Conservation (phyloP, 2,113 vertebrate species). For the Lamprotornis superbus region DNA sequence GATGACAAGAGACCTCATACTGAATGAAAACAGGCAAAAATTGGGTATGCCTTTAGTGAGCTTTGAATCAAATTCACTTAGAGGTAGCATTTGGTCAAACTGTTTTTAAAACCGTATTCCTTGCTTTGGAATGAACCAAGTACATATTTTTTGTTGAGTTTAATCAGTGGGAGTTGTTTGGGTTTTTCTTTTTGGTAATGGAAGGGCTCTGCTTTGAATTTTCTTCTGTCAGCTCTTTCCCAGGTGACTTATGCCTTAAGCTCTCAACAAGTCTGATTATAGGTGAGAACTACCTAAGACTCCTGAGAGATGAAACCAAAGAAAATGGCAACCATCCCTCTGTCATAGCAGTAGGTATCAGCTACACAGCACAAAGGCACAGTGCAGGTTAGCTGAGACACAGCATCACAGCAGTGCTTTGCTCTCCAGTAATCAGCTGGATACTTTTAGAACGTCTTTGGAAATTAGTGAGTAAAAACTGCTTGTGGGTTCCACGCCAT, state of each 20-base stretch:
- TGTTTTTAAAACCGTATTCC: neutral
- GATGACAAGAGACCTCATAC: neutral
- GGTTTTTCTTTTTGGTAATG: neutral
- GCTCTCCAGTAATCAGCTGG: neutral
- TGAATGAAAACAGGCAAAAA: neutral
- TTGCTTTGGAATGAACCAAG: neutral
- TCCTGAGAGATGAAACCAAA: neutral
- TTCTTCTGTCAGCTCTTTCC: neutral
- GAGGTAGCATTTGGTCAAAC: neutral
- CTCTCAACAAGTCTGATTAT: neutral
- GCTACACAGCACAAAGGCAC: neutral
- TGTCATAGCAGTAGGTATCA: neutral
- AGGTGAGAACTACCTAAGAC: neutral
- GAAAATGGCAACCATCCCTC: neutral
- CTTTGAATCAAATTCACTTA: neutral
- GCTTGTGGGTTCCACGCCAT: neutral
- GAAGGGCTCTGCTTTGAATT: neutral
- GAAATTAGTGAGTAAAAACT: neutral
- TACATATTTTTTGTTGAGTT: neutral
- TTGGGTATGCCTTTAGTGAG: neutral
- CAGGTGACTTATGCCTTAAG: neutral
- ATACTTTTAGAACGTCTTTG: neutral
- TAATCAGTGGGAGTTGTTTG: neutral
- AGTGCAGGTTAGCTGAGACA: neutral
- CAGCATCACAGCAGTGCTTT: neutral